Percentiles rank a stretch among this genome's conserved stretches.
phyloP scores from a whole-genome alignment of 1,140 invertebrate species.

The Platyscapa corneri region DNA sequence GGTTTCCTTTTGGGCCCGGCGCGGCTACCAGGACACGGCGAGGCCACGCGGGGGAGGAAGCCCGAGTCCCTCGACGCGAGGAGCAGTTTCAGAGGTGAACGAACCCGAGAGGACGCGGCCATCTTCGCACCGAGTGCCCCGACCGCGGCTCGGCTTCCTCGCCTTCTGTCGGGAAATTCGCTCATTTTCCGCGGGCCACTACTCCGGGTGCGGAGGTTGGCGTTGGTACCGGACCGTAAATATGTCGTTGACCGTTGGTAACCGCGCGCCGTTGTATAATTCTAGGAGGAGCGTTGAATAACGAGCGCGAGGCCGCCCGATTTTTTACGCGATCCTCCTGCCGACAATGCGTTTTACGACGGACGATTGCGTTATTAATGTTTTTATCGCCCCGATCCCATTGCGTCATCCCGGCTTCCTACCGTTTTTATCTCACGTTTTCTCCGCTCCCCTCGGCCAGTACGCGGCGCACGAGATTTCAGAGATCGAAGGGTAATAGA shows the following conservation, averaged over 20 bases:
- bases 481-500: neutral
- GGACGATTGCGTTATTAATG: neutral
- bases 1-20: neutral
- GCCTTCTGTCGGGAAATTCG: conserved; percentile 55
- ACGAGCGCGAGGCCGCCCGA: neutral
- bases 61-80: conserved; percentile 59
- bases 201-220: too few relatives aligned
- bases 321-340: neutral
- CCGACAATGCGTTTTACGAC: neutral
- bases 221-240: neutral
- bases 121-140: conserved; percentile 53
- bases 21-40: neutral
- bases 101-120: conserved; percentile 67
- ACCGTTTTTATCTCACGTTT: neutral
- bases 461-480: neutral
- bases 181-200: conserved; percentile 57
- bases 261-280: conserved; percentile 13
- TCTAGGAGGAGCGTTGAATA: neutral
- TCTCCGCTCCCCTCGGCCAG: neutral
- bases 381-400: neutral
- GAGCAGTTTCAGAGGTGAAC: conserved; percentile 72
- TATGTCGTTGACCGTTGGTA: conserved; percentile 23
- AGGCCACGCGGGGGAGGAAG: neutral
- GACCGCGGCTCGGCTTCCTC: neutral
- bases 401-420: neutral